phyloP scores from a whole-genome alignment of 1,140 invertebrate species.

The Pogonomyrmex californicus region DNA sequence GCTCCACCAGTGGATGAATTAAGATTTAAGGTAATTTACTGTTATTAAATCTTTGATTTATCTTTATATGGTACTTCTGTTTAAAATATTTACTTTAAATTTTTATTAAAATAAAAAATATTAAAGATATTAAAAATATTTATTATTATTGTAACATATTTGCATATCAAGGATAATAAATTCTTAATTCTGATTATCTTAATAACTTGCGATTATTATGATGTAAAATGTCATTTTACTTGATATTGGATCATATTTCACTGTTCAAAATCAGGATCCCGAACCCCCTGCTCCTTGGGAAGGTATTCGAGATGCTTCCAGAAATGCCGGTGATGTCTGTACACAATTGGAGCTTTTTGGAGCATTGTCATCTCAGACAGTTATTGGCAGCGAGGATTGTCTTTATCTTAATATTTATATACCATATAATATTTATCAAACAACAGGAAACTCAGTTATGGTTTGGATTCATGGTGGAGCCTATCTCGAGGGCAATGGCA shows the following conservation, averaged over 20 bases:
- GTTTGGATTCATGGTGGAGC: conserved; percentile 81
- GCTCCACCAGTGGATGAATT: conserved; percentile 62
- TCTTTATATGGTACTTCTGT: background rate
- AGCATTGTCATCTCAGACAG: background rate
- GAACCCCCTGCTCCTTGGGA: conserved; percentile 58
- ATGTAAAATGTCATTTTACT: background rate
- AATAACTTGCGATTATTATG: background rate
- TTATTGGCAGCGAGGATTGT: conserved; percentile 68
- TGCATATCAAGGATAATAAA: background rate
- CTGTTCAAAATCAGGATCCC: conserved; percentile 59
- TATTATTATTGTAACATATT: background rate
- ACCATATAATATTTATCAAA: background rate
- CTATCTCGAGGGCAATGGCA: conserved; percentile 71
- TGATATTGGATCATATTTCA: background rate
- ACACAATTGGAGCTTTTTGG: background rate
- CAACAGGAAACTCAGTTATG: conserved; percentile 69
- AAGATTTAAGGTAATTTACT: conserved; percentile 63
- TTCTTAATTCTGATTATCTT: background rate
- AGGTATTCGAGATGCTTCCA: conserved; percentile 63
- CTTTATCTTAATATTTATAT: conserved; percentile 70
- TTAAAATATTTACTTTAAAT: too few species aligned
- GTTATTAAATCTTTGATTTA: background rate
- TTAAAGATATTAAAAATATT: background rate
- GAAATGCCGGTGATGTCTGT: conserved; percentile 4
- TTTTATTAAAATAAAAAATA: too few species aligned